Evolutionary conservation across 2,888 invertebrate genomes (phyloP).

Genomic region (Phortica magna): DNA sequence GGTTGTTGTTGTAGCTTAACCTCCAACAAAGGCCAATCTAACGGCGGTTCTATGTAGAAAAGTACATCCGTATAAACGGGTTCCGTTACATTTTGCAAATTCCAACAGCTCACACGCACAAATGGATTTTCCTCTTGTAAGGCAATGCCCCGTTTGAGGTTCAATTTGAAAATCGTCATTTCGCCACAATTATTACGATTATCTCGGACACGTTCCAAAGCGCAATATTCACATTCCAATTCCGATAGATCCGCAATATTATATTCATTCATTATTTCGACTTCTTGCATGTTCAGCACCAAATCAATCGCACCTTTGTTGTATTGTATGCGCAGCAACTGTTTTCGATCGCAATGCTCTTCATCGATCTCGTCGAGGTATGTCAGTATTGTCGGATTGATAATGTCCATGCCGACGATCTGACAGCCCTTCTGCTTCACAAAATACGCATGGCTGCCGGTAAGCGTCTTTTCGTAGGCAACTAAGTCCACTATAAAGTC

Average conservation of each 20-base stretch:
- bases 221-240: constrained; percentile 16
- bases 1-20: background rate
- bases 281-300: background rate
- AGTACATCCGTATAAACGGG: constrained; percentile 78
- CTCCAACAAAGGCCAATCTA: background rate
- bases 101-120: constrained; percentile 13
- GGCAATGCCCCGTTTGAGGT: background rate
- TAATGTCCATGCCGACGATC: background rate
- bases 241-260: constrained; percentile 37
- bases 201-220: background rate
- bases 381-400: background rate
- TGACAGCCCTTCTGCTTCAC: constrained; percentile 9
- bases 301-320: background rate
- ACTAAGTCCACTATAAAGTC: background rate
- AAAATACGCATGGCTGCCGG: background rate
- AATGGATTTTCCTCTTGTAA: background rate
- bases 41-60: constrained; percentile 35
- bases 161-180: background rate
- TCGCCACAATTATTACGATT: background rate
- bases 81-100: background rate
- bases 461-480: background rate
- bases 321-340: background rate
- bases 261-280: constrained; percentile 35
- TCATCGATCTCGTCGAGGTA: background rate
- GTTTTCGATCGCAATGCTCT: background rate